A percentile compares a stretch with the other conserved stretches of the same genome.
Conservation (phyloP, 2,888 invertebrate species). For the Hermaeophaga mercurialis region DNA sequence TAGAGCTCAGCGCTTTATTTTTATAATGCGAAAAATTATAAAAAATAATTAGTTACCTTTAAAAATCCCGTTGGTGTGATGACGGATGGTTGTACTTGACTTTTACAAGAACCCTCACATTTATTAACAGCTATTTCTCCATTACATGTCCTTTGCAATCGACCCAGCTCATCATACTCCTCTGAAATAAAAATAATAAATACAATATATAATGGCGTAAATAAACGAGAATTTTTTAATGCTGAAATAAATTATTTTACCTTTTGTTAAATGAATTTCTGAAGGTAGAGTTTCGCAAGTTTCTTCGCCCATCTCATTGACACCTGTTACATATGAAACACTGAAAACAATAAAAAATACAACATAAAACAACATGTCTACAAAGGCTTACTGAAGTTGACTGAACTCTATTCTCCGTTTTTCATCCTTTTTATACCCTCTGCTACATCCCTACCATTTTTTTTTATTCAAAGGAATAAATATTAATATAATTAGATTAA, state of each 20-base stretch:
- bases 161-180: slow-evolving; percentile 86
- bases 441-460: not conserved
- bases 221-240: not conserved
- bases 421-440: slow-evolving; percentile 36
- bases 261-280: slow-evolving; percentile 86
- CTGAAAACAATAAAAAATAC: slow-evolving; percentile 40
- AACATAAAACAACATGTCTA: slow-evolving; percentile 40
- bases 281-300: slow-evolving; percentile 85
- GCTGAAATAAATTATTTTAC: slow-evolving; percentile 53
- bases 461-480: not conserved
- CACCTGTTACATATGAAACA: slow-evolving; percentile 41
- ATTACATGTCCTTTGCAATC: slow-evolving; percentile 83
- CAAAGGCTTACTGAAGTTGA: slow-evolving; percentile 26
- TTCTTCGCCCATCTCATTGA: slow-evolving; percentile 63
- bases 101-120: slow-evolving; percentile 91
- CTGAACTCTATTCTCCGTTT: slow-evolving; percentile 22
- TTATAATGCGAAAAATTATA: too few species aligned
- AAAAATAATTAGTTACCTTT: slow-evolving; percentile 63
- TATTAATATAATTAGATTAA: too few species aligned
- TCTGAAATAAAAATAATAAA: slow-evolving; percentile 71
- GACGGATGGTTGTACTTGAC: slow-evolving; percentile 91
- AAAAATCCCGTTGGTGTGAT: slow-evolving; percentile 86
- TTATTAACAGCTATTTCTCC: slow-evolving; percentile 90
- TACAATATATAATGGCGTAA: too few species aligned
- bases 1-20: too few species aligned